Base-by-base conservation (phyloP, 2,888 invertebrate species). In the Abrostola tripartita region DNA sequence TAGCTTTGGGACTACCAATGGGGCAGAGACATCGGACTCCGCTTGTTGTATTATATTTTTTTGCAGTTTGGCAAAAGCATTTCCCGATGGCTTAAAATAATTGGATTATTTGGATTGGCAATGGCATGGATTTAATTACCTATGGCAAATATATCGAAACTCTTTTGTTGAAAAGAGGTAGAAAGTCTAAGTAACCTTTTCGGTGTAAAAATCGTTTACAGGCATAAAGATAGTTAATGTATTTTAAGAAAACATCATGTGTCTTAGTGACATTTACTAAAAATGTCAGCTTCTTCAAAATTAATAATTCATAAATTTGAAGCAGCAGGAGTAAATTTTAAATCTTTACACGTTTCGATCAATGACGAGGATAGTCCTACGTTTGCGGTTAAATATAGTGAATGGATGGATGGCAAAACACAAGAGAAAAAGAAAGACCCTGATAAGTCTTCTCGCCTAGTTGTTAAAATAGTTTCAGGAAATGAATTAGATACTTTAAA, bases 271-370 rank as follows among this genome's bases (percentile, higher is more conserved):
- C 81, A 77, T 74, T 71, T 61, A 52, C 54, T 55, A 84, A 92
- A 87, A 76, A 95, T 95, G 95, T 89, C 91, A 87, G 87, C 82
- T 65, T 78, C 72, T 61, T 65, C 88, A 73, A 95, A 92, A 88
- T 81, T 95, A 88, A 85, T 92, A 81, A 88, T 95, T 82, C 90
- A 90, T 79, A 94, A 92, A 91, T 90, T 89, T 82, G 93, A 91
- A 80, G 84, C 66, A 36, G 52, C 87, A 72, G 90, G 87, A 52
- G 75, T 82, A 79, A 86, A 87, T 82, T 90, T 86, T 77, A 89
- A 92, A 87, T 89, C 87, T 68, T 83, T 93, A 75, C 79, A 86
- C 44, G 85, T 94, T 76, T 88, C 83, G 52, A 88, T 93, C 71
- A 82, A 85, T 66, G 85, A 88, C 59, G 86, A 85, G 51, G 88